Evolutionary conservation across 2,113 vertebrate species (phyloP).

Genomic region (Monopterus albus): DNA sequence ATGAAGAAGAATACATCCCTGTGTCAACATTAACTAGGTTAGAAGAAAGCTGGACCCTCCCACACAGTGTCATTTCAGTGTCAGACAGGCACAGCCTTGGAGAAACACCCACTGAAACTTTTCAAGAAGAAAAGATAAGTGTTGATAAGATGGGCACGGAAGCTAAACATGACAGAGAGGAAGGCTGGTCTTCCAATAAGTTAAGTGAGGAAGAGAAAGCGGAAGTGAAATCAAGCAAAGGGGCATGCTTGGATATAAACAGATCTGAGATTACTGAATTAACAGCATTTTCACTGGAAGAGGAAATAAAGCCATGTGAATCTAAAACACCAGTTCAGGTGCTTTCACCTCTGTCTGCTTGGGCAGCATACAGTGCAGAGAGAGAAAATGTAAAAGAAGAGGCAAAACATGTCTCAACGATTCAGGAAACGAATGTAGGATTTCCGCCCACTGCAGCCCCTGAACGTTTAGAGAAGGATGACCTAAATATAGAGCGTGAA

Average conservation of each 20-base stretch:
- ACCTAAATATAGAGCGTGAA: constrained; percentile 52
- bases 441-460: constrained; percentile 26
- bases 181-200: background rate
- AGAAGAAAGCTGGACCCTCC: constrained; percentile 18
- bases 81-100: constrained; percentile 18
- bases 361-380: background rate
- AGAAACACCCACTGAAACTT: constrained; percentile 20
- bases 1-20: constrained; percentile 7
- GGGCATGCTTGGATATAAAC: constrained; percentile 31
- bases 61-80: constrained; percentile 24
- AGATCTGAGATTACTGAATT: constrained; percentile 46
- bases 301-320: constrained; percentile 25
- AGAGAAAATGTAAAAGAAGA: constrained; percentile 28
- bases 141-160: constrained; percentile 6
- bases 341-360: background rate
- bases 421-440: constrained; percentile 62
- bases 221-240: constrained; percentile 54
- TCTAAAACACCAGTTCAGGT: constrained; percentile 47
- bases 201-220: constrained; percentile 54
- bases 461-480: constrained; percentile 36
- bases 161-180: constrained; percentile 13
- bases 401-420: constrained; percentile 1
- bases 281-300: constrained; percentile 36
- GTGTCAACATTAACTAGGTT: constrained; percentile 15
- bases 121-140: constrained; percentile 7